Evolutionary conservation across 2,888 invertebrate genomes (phyloP), one percentile per base, ranked within the genome.

Genomic region (Smittia sp.): DNA sequence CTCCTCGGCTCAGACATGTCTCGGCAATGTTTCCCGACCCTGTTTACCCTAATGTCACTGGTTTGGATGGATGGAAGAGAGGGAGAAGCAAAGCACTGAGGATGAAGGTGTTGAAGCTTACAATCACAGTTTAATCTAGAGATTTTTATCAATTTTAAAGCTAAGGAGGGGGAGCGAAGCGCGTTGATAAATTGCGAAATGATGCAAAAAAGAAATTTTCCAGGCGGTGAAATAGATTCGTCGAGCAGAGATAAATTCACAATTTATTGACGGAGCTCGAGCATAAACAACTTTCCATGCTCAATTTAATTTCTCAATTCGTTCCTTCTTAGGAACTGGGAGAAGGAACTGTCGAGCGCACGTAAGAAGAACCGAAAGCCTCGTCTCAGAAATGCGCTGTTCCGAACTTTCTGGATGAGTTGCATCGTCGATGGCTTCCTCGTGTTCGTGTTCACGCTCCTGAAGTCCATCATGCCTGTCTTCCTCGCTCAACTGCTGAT

Each of bases 321-420:
- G 3, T 20, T 32, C 22, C 9, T 52, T 32, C 84, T 84, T 82
- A 90, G 90, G 78, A 86, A 89, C 83, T 90, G 90, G 90, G 81
- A 85, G 75, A 85, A 86, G 79, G 88, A 90, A 81, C 80, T 89
- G 76, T 84, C 85, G 75, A 80, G 83, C 75, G 85, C 86, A 1
- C 84, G 83, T 79, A 84, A 83, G 74, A 83, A 85, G 76, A 84
- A 85, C 11, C 84, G 85, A 76, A 85, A 85, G 77, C 89, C 91
- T 2, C 87, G 86, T 24, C 83, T 91, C 11, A 83, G 88, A 27
- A 87, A 85, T 75, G 89, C 88, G 11, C 84, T 91, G 79, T 84
- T 87, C 75, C 85, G 85, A 75, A 86, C 90, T 27, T 91, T 90
- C 81, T 87, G 88, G 86, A 85, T 86, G 77, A 88, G 89, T 77